A percentile compares a stretch with the other conserved stretches of the same genome.
Conservation (phyloP, 1,140 invertebrate genomes). For the Drosophila hydei region DNA sequence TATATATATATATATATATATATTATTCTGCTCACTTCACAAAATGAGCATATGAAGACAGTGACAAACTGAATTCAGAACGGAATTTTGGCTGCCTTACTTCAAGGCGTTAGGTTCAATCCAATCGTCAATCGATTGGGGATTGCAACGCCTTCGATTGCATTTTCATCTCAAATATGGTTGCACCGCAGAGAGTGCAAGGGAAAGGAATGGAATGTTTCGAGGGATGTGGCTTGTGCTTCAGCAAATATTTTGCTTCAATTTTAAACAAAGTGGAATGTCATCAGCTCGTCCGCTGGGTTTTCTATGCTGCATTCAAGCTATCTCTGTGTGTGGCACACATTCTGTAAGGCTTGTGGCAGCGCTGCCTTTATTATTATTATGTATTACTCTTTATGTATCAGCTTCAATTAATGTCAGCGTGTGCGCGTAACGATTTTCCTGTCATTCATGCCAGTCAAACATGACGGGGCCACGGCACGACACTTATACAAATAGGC, state of each 20-base stretch:
- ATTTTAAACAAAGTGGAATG: conserved; percentile 34
- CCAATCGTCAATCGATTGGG: conserved; percentile 19
- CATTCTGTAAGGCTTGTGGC: conserved; percentile 19
- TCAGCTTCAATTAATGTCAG: conserved; percentile 81
- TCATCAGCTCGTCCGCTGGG: conserved; percentile 13
- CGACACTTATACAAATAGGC: conserved; percentile 43
- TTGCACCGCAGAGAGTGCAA: not conserved
- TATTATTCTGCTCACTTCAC: too few species aligned
- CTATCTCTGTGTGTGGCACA: conserved; percentile 23
- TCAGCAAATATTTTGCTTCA: conserved; percentile 34
- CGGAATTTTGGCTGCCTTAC: not conserved
- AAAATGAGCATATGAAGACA: too few species aligned
- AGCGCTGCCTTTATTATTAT: conserved; percentile 60
- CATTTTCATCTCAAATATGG: conserved; percentile 10
- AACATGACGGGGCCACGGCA: conserved; percentile 45
- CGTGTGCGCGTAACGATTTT: conserved; percentile 67
- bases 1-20: too few species aligned
- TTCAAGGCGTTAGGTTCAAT: not conserved
- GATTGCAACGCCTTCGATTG: conserved; percentile 9
- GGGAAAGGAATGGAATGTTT: conserved; percentile 2
- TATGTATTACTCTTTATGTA: conserved; percentile 75
- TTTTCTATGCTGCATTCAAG: conserved; percentile 1
- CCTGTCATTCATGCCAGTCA: conserved; percentile 78
- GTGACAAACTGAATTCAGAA: too few species aligned
- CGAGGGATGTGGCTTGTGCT: conserved; percentile 11